Conservation (phyloP, 2,888 invertebrate genomes). For the Malachius bipustulatus region DNA sequence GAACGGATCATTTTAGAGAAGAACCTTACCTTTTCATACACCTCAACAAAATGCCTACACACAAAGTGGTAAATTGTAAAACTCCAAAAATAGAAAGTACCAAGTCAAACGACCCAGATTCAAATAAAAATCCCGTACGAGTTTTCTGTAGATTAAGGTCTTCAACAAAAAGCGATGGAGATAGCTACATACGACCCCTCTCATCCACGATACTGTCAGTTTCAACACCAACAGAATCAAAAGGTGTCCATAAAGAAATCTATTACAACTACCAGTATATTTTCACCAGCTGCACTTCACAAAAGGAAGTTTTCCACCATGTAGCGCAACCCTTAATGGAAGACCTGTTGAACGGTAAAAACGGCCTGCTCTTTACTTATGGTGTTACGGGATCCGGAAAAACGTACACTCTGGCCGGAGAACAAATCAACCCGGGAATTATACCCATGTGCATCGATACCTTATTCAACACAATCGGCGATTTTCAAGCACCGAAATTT, state of each 20-base stretch:
- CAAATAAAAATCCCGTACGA: constrained; percentile 63
- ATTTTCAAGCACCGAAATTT: constrained; percentile 75
- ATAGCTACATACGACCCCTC: constrained; percentile 56
- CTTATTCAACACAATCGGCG: constrained; percentile 82
- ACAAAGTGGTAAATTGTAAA: no score
- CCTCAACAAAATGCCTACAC: no score
- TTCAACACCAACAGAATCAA: constrained; percentile 51
- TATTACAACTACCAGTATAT: constrained; percentile 74
- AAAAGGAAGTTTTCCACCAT: constrained; percentile 74
- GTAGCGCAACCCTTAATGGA: constrained; percentile 80
- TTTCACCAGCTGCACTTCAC: constrained; percentile 66
- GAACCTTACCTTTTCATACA: no score
- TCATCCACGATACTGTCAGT: constrained; percentile 56
- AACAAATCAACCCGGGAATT: constrained; percentile 65
- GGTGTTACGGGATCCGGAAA: constrained; percentile 97
- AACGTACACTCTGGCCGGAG: constrained; percentile 88
- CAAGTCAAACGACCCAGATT: background rate
- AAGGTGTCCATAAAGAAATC: constrained; percentile 47
- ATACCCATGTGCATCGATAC: constrained; percentile 83
- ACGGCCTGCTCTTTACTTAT: constrained; percentile 90
- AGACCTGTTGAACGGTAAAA: constrained; percentile 76
- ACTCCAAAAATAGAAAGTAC: background rate
- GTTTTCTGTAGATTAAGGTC: constrained; percentile 83
- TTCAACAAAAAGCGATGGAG: constrained; percentile 53
- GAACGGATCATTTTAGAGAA: no score